Evolutionary conservation across 1,140 invertebrate genomes (phyloP).

Genomic region (Campoletis sonorensis): DNA sequence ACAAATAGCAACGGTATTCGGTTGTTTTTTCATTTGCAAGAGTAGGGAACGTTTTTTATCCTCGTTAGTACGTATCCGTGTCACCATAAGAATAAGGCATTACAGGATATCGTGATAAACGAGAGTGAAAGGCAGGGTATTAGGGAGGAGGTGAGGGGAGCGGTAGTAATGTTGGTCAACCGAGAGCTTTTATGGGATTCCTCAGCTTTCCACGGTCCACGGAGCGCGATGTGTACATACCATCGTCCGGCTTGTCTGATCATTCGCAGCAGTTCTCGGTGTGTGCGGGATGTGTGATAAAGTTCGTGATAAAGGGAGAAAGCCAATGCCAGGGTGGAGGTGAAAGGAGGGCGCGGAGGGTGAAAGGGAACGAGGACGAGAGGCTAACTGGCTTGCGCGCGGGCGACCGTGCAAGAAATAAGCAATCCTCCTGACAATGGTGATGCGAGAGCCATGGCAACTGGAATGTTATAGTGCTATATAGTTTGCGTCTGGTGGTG

Average conservation of each 20-base stretch:
- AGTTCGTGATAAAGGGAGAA: constrained; percentile 32
- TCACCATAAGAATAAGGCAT: background rate
- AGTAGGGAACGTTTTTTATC: background rate
- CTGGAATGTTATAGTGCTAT: background rate
- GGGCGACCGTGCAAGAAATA: constrained; percentile 39
- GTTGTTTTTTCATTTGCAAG: too few species aligned
- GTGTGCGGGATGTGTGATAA: constrained; percentile 21
- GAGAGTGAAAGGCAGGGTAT: background rate
- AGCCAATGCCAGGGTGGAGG: background rate
- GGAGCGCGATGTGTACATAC: background rate
- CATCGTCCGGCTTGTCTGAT: background rate
- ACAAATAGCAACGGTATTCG: too few species aligned
- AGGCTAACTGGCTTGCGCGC: constrained; percentile 31
- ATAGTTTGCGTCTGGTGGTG: background rate
- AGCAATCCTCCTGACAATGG: constrained; percentile 41
- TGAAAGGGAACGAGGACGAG: constrained; percentile 18
- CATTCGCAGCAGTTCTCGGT: background rate
- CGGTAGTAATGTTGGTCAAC: background rate
- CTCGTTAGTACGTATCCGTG: background rate
- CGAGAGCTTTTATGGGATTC: constrained; percentile 37
- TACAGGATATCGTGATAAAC: background rate
- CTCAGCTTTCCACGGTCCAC: constrained; percentile 36
- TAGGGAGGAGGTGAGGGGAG: background rate
- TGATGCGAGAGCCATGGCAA: constrained; percentile 1
- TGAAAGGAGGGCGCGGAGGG: background rate